These are phyloP conservation scores for Eptatretus atami DNA, from an alignment of 2,797 vertebrate genomes.

Conservation along the genomic window DNA sequence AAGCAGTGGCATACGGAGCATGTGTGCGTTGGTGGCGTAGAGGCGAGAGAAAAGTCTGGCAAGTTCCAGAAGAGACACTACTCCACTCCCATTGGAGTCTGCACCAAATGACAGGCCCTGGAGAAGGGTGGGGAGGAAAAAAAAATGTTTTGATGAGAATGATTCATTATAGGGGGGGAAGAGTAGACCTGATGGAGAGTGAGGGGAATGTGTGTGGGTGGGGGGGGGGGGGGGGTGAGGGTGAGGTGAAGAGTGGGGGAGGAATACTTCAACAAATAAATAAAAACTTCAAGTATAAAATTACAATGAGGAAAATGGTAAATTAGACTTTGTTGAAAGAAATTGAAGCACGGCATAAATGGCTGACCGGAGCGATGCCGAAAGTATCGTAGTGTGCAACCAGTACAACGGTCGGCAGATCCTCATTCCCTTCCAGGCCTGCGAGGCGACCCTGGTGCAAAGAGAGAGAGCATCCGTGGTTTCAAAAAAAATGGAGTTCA, in stretches of 20 bases:
- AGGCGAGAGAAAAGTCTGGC: constrained; percentile 77
- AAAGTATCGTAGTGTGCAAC: constrained; percentile 91
- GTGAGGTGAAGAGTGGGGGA: no score
- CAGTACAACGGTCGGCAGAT: constrained; percentile 66
- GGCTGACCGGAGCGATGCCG: constrained; percentile 51
- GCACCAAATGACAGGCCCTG: constrained; percentile 88
- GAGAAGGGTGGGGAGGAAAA: neutral
- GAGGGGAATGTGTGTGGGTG: no score
- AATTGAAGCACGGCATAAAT: no score
- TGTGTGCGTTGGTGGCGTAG: constrained; percentile 92
- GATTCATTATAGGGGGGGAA: no score
- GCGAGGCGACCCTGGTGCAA: constrained; percentile 41
- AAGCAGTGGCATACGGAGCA: constrained; percentile 28
- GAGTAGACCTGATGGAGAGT: no score
- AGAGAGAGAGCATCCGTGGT: neutral
- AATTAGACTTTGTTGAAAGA: no score
- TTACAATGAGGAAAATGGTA: no score
- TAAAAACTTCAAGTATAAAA: no score
- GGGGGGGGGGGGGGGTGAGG: no score
- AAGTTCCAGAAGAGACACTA: constrained; percentile 57
- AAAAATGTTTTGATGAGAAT: no score
- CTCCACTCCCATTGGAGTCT: constrained; percentile 69
- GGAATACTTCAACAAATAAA: no score
- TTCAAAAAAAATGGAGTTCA: no score
- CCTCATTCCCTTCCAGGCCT: constrained; percentile 50